These are phyloP conservation scores for Microctonus aethiopoides DNA, from an alignment of 2,888 invertebrate genomes.

Conservation along the genomic window DNA sequence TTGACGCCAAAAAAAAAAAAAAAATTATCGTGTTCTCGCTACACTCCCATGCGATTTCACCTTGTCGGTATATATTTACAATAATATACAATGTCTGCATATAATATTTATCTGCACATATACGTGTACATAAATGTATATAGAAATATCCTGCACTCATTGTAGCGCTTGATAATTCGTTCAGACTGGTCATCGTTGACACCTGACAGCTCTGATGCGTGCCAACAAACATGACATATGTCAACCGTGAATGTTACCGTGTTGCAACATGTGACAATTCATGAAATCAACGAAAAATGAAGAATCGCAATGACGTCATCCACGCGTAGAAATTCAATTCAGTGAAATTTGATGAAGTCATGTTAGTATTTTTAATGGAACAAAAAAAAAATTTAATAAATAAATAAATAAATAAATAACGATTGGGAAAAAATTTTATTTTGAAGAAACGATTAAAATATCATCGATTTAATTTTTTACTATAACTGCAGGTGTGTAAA, in stretches of 20 bases:
- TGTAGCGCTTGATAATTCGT: constrained; percentile 60
- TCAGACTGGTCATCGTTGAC: constrained; percentile 59
- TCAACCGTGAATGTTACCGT: constrained; percentile 61
- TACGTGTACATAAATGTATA: constrained; percentile 1
- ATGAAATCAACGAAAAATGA: neutral
- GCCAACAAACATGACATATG: constrained; percentile 60
- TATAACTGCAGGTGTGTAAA: constrained; percentile 1
- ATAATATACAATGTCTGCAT: neutral
- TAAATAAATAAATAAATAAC: neutral
- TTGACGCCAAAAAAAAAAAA: constrained; percentile 24
- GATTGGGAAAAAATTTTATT: neutral
- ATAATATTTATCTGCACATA: neutral
- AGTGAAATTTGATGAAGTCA: constrained; percentile 18
- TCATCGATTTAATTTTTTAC: neutral
- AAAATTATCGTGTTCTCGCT: constrained; percentile 35
- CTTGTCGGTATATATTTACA: constrained; percentile 4
- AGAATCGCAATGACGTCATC: constrained; percentile 1
- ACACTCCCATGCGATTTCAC: constrained; percentile 36
- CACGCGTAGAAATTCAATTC: constrained; percentile 27
- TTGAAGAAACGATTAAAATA: neutral
- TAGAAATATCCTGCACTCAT: constrained; percentile 14
- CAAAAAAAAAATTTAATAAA: neutral
- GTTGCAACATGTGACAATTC: constrained; percentile 20
- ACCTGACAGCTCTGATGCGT: constrained; percentile 61
- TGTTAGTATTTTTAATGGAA: neutral